A percentile compares a stretch with the other conserved stretches of the same genome.
These are phyloP conservation scores for Erinaceus europaeus DNA, from an alignment of 2,113 vertebrate species.

Conservation along the genomic window DNA sequence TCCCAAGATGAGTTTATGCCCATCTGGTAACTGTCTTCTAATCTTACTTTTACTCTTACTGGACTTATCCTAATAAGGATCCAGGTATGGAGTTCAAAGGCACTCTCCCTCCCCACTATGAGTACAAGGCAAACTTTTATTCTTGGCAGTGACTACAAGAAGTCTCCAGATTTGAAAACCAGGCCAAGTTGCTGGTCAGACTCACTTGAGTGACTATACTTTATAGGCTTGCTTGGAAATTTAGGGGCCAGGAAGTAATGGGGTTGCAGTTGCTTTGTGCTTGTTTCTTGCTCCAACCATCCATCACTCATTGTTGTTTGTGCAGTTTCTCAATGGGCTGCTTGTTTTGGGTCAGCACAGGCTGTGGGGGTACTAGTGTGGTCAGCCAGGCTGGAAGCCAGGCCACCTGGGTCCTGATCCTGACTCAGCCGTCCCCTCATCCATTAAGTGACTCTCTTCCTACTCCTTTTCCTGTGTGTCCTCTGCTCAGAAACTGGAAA, in stretches of 20 bases:
- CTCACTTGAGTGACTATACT: conserved; percentile 32
- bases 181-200: conserved; percentile 23
- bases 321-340: conserved; percentile 64
- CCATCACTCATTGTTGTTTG: conserved; percentile 70
- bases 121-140: conserved; percentile 22
- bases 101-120: not conserved
- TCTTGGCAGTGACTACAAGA: conserved; percentile 24
- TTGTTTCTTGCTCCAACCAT: conserved; percentile 50
- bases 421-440: conserved; percentile 47
- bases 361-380: conserved; percentile 69
- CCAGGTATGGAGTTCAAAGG: not conserved
- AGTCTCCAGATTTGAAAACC: conserved; percentile 28
- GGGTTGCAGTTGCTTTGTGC: conserved; percentile 55
- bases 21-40: not conserved
- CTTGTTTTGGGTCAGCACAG: conserved; percentile 64
- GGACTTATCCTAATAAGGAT: not conserved
- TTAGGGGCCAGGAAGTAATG: conserved; percentile 55
- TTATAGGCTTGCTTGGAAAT: conserved; percentile 52
- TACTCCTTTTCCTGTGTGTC: conserved; percentile 26
- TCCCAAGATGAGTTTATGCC: not conserved
- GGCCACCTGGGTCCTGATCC: conserved; percentile 73
- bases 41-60: not conserved
- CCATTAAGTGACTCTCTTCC: conserved; percentile 50
- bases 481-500: conserved; percentile 32
- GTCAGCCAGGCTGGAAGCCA: conserved; percentile 68